Base-by-base conservation (phyloP, 2,113 vertebrate species). In the Polypterus bichir region DNA sequence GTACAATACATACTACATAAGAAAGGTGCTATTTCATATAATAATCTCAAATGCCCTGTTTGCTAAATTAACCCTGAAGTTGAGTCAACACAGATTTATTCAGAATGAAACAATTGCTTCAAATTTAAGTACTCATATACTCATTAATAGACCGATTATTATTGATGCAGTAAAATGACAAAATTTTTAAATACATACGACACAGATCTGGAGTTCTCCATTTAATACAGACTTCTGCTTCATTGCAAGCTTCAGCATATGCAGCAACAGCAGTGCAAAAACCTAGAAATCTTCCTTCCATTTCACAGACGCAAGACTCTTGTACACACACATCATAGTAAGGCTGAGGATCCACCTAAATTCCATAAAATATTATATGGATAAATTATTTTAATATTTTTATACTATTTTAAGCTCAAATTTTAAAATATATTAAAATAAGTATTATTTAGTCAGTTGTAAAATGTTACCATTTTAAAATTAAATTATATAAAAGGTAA, bases 201-300 rank as follows among this genome's bases (percentile, higher is more conserved):
- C 81, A 83, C 62, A 77, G 73, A 5, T 80, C 73, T 0, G 77
- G 79, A 7, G 69, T 77, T n/a, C 81, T 75, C 81, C 81, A 83
- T 0, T 66, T 46, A 27, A 79, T 46, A 49, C 79, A 83, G 48
- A 78, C 70, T 3, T 74, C 78, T 1, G 47, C 76, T 0, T 71
- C 74, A 0, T 68, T 70, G 44, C 81, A 83, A 0, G 75, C 77
- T 61, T 78, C 76, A 3, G 78, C 73, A 1, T 83, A 83, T 67
- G 73, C 73, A 0, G 77, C 70, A 45, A 81, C 70, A 0, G 74
- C 65, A 0, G 81, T 79, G 59, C 81, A 83, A 65, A 80, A 81
- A 0, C 81, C 80, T 9, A 70, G 62, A 60, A 79, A 80, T 57
- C 79, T 79, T 4, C 80, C 79, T 60, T 79, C 77, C 74, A 77